Percentiles rank a stretch among this genome's conserved stretches.
These are phyloP conservation scores for Ictidomys tridecemlineatus DNA, from an alignment of 2,113 vertebrate species.

Conservation along the genomic window DNA sequence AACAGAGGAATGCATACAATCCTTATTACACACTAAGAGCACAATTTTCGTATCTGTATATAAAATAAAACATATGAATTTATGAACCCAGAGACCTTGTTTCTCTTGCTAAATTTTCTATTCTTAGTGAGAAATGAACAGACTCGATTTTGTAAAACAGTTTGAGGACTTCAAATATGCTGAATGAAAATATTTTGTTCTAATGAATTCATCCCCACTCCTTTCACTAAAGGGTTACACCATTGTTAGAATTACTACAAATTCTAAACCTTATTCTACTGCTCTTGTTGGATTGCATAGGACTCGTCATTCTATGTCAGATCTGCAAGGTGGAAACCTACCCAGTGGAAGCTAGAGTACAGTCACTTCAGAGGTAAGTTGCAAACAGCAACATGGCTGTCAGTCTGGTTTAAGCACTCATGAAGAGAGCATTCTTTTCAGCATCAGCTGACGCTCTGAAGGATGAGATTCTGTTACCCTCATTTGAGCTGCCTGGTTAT, in stretches of 20 bases:
- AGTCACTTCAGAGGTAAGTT: neutral
- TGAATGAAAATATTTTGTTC: conserved; percentile 22
- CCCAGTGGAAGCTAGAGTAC: neutral
- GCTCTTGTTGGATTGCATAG: neutral
- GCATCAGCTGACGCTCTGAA: conserved; percentile 28
- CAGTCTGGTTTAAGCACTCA: neutral
- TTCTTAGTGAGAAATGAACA: neutral
- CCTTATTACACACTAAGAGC: no score
- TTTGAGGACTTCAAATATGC: conserved; percentile 40
- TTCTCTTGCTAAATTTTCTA: conserved; percentile 67
- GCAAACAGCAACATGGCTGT: neutral
- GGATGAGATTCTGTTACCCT: conserved; percentile 58
- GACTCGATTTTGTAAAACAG: conserved; percentile 37
- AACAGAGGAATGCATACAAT: no score
- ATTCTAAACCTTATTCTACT: no score
- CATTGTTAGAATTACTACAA: neutral
- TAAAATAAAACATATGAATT: neutral
- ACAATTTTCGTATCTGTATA: no score
- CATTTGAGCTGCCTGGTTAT: conserved; percentile 59
- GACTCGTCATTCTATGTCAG: neutral
- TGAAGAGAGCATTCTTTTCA: conserved; percentile 12
- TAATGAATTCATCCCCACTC: neutral
- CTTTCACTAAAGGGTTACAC: conserved; percentile 21
- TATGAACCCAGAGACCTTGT: conserved; percentile 51
- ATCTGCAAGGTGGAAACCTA: neutral